These are phyloP conservation scores for Kryphioiulus occultus DNA, from an alignment of 2,888 invertebrate genomes.

Conservation along the genomic window DNA sequence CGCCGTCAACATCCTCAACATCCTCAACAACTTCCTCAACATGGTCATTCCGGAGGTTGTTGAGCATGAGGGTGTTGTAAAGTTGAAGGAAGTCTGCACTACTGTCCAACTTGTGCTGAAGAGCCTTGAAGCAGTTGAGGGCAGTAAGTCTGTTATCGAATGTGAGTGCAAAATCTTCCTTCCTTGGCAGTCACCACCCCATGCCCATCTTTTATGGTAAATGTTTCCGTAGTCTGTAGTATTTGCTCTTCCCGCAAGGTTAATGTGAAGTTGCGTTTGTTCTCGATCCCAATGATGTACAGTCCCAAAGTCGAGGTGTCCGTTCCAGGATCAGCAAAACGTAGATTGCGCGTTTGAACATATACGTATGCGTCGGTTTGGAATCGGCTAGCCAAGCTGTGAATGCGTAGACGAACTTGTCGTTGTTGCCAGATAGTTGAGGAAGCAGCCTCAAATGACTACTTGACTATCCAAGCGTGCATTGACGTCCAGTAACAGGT, in stretches of 20 bases:
- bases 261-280: background rate
- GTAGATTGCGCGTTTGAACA: too few species aligned
- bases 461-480: too few species aligned
- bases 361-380: too few species aligned
- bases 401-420: too few species aligned
- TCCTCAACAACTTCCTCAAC: background rate
- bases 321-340: too few species aligned
- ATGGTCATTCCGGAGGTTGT: background rate
- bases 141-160: background rate
- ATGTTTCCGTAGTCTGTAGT: background rate
- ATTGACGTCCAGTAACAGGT: too few species aligned
- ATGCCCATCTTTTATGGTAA: background rate
- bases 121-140: background rate
- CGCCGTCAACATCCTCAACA: background rate
- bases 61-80: background rate
- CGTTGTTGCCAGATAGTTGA: too few species aligned
- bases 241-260: background rate
- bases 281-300: background rate
- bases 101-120: background rate
- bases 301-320: background rate
- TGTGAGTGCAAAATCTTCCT: background rate
- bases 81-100: background rate
- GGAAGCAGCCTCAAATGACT: too few species aligned
- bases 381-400: too few species aligned
- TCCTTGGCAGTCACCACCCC: background rate